phyloP scores from a whole-genome alignment of 2,888 invertebrate genomes.

The Rotaria sp. region DNA sequence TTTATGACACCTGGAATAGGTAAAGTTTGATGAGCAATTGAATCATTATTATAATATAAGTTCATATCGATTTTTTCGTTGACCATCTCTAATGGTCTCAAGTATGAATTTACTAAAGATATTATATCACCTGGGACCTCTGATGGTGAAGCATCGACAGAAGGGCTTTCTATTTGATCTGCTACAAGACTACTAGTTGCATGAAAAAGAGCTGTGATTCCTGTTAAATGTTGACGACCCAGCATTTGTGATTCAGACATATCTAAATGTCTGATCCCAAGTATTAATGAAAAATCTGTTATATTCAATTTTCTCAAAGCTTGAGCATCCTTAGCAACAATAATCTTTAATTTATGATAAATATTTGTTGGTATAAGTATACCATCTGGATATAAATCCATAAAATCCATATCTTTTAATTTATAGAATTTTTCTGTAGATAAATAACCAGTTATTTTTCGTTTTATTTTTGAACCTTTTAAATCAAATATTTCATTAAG shows the following conservation, averaged over 20 bases:
- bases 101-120: too few relatives aligned
- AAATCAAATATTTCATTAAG: background rate
- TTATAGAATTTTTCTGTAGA: background rate
- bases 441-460: background rate
- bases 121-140: too few relatives aligned
- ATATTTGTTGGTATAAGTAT: background rate
- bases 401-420: background rate
- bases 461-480: background rate
- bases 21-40: too few relatives aligned
- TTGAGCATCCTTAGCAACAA: background rate
- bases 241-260: background rate
- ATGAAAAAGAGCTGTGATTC: too few relatives aligned
- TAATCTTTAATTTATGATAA: background rate
- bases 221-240: too few relatives aligned
- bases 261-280: background rate
- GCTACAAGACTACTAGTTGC: too few relatives aligned
- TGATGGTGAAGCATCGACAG: too few relatives aligned
- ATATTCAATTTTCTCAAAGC: background rate
- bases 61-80: too few relatives aligned
- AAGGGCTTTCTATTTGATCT: too few relatives aligned
- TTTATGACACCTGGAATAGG: background rate
- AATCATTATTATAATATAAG: too few relatives aligned
- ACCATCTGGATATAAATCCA: background rate
- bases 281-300: slow-evolving; percentile 3
- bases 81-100: too few relatives aligned